phyloP scores from a whole-genome alignment of 2,888 invertebrate species.

The Cybosia mesomella region DNA sequence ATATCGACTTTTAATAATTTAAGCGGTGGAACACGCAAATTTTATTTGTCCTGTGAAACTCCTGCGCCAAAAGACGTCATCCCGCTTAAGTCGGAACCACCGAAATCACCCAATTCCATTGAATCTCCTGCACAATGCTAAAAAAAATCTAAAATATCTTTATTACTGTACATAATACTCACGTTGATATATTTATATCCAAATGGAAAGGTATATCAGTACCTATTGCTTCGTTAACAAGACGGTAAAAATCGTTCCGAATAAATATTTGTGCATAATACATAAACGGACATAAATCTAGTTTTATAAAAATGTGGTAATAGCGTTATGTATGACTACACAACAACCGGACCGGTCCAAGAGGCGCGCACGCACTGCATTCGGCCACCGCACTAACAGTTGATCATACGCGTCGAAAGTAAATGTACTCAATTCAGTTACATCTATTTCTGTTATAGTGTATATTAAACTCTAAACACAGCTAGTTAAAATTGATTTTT shows the following conservation, averaged over 20 bases:
- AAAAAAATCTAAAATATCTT: no score
- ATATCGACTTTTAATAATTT: no score
- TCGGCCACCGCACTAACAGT: slow-evolving; percentile 28
- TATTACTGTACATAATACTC: no score
- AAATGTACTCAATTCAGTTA: background rate
- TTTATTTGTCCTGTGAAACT: no score
- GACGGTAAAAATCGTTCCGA: background rate
- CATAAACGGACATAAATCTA: background rate
- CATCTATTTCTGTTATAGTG: slow-evolving; percentile 1
- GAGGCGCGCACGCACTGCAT: slow-evolving; percentile 30
- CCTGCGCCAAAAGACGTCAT: no score
- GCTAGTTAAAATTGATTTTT: slow-evolving; percentile 17
- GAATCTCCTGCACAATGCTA: no score
- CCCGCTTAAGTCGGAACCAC: no score
- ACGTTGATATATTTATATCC: background rate
- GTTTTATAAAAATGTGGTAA: slow-evolving; percentile 22
- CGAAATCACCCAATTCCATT: no score
- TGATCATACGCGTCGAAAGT: slow-evolving; percentile 33
- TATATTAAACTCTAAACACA: slow-evolving; percentile 9
- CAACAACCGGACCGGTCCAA: slow-evolving; percentile 35
- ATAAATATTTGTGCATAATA: background rate
- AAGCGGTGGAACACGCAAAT: no score
- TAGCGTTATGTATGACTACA: slow-evolving; percentile 13
- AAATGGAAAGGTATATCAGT: background rate
- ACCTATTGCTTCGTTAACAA: background rate